phyloP scores from a whole-genome alignment of 2,888 invertebrate genomes.

The Panopea generosa region DNA sequence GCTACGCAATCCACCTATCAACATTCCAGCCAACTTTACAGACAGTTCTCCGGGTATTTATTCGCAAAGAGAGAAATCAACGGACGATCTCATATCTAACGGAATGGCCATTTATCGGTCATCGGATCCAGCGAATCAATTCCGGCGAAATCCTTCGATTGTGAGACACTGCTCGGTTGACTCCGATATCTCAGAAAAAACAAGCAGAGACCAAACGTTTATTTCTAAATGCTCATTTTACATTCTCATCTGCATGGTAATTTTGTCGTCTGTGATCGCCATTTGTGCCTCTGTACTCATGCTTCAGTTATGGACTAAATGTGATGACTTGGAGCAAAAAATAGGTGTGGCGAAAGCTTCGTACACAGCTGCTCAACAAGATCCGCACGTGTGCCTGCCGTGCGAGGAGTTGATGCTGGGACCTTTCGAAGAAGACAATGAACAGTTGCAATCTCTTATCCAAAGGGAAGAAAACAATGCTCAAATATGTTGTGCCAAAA shows the following conservation, averaged over 20 bases:
- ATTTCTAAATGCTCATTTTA: constrained; percentile 16
- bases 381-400: constrained; percentile 55
- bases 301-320: background rate
- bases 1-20: background rate
- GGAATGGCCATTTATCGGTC: too few species aligned
- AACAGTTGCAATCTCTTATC: constrained; percentile 27
- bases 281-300: background rate
- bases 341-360: constrained; percentile 6
- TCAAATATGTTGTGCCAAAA: constrained; percentile 56
- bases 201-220: background rate
- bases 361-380: constrained; percentile 23
- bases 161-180: too few species aligned
- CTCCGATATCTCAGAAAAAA: background rate
- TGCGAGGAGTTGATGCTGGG: constrained; percentile 56
- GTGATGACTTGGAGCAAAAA: constrained; percentile 6
- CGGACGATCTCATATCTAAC: too few species aligned
- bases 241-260: background rate
- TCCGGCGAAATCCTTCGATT: background rate
- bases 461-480: constrained; percentile 38
- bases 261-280: constrained; percentile 7
- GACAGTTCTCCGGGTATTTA: too few species aligned
- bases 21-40: too few species aligned
- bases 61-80: too few species aligned
- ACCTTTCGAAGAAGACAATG: constrained; percentile 63
- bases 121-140: background rate